phyloP scores from a whole-genome alignment of 2,113 vertebrate species.

The Pelodiscus sinensis region DNA sequence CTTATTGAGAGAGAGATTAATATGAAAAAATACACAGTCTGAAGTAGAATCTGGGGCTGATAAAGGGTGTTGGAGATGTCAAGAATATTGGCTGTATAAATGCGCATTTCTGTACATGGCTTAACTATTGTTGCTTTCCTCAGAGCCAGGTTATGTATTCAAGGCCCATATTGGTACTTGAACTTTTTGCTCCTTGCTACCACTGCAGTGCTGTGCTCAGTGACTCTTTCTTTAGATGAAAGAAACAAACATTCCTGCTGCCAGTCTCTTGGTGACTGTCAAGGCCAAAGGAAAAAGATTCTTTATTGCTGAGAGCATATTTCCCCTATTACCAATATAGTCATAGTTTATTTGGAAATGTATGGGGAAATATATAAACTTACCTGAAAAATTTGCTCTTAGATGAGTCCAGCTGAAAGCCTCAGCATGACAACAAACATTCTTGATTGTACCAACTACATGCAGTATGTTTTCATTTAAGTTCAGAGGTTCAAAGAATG shows the following conservation, averaged over 20 bases:
- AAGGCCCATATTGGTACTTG: background rate
- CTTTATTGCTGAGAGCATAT: background rate
- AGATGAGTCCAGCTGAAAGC: conserved; percentile 28
- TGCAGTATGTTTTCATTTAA: background rate
- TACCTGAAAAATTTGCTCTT: conserved; percentile 55
- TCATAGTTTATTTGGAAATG: background rate
- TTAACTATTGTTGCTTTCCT: background rate
- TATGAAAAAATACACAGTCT: background rate
- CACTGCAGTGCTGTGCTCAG: background rate
- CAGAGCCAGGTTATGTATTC: background rate
- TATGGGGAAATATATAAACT: conserved; percentile 43
- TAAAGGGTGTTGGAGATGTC: background rate
- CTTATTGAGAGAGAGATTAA: background rate
- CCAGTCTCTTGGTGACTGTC: background rate
- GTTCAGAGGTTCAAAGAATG: background rate
- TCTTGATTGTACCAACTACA: background rate
- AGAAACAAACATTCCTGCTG: background rate
- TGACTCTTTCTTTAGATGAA: background rate
- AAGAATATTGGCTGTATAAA: background rate
- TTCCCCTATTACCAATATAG: background rate
- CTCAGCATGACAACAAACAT: background rate
- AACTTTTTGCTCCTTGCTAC: background rate
- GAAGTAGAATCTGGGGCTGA: background rate
- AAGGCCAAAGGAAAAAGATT: conserved; percentile 3
- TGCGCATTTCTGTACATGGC: background rate